Conservation (phyloP, 2,888 invertebrate genomes). For the Parelbella ahira region DNA sequence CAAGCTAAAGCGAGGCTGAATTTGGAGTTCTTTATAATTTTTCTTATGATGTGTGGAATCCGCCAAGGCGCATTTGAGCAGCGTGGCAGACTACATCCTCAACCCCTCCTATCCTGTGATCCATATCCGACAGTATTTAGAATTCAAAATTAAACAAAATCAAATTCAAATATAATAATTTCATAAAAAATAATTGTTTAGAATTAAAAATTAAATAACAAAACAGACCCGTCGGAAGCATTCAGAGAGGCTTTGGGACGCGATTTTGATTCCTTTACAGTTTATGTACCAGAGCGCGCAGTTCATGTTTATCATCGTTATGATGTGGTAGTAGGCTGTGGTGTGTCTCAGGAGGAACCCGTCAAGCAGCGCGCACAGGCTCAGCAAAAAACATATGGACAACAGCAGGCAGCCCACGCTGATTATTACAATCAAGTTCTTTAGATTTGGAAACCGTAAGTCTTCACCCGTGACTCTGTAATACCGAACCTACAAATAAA, state of each 20-base stretch:
- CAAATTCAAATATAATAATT: too few relatives aligned
- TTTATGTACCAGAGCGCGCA: slow-evolving; percentile 86
- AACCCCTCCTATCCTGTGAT: too few relatives aligned
- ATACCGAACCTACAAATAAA: slow-evolving; percentile 74
- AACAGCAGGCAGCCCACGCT: slow-evolving; percentile 82
- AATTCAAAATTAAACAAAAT: too few relatives aligned
- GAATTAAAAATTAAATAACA: too few relatives aligned
- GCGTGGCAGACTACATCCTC: too few relatives aligned
- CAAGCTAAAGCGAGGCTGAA: too few relatives aligned
- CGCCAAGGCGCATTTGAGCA: too few relatives aligned
- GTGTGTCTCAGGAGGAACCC: slow-evolving; percentile 84
- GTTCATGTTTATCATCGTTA: slow-evolving; percentile 87
- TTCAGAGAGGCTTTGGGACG: slow-evolving; percentile 77
- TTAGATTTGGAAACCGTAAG: slow-evolving; percentile 82
- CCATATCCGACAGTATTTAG: too few relatives aligned
- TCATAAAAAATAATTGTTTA: too few relatives aligned
- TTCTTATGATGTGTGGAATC: too few relatives aligned
- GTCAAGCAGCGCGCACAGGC: slow-evolving; percentile 81
- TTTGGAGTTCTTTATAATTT: too few relatives aligned
- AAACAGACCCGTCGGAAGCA: slow-evolving; percentile 69
- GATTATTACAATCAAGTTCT: slow-evolving; percentile 81
- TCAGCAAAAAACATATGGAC: slow-evolving; percentile 81
- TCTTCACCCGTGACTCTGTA: slow-evolving; percentile 81
- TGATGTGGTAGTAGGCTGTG: slow-evolving; percentile 82
- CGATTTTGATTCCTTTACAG: slow-evolving; percentile 83